phyloP scores from a whole-genome alignment of 2,113 vertebrate genomes.

The Petrocephalus microphthalmus region DNA sequence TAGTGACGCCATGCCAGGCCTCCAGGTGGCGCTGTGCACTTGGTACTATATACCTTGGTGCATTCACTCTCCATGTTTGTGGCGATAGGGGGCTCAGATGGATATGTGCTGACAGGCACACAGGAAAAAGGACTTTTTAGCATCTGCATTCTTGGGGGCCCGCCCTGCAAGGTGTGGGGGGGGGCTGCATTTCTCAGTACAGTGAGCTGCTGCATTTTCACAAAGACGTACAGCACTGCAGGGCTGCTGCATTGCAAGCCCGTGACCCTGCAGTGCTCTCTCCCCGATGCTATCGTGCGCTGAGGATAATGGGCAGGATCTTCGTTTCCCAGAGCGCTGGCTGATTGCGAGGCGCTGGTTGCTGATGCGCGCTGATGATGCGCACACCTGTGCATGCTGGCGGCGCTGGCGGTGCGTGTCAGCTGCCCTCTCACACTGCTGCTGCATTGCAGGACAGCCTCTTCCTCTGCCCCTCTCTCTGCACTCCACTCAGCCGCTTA shows the following conservation, averaged over 20 bases:
- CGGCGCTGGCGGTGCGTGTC: not conserved
- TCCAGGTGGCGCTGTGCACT: not conserved
- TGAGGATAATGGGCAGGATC: not conserved
- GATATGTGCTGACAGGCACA: not conserved
- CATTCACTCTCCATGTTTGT: not conserved
- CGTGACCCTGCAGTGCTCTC: not conserved
- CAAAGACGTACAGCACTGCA: not conserved
- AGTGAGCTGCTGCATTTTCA: conserved; percentile 4
- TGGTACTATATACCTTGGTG: not conserved
- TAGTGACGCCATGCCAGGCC: not conserved
- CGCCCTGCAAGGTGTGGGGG: not conserved
- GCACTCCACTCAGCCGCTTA: not conserved
- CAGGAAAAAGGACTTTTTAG: not conserved
- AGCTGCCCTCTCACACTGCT: not conserved
- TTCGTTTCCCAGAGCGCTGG: not conserved
- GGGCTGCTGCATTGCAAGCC: not conserved
- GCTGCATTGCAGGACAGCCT: conserved; percentile 20
- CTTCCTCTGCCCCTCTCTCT: not conserved
- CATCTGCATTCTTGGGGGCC: not conserved
- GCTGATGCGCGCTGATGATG: not conserved
- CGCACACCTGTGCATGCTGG: not conserved
- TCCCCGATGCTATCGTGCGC: not conserved
- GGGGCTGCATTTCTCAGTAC: not conserved
- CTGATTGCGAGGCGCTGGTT: not conserved
- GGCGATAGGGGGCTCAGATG: not conserved